Percentiles rank a stretch among this genome's conserved stretches.
Evolutionary conservation across 1,140 invertebrate species (phyloP).

Genomic region (Muscidifurax raptorellus): DNA sequence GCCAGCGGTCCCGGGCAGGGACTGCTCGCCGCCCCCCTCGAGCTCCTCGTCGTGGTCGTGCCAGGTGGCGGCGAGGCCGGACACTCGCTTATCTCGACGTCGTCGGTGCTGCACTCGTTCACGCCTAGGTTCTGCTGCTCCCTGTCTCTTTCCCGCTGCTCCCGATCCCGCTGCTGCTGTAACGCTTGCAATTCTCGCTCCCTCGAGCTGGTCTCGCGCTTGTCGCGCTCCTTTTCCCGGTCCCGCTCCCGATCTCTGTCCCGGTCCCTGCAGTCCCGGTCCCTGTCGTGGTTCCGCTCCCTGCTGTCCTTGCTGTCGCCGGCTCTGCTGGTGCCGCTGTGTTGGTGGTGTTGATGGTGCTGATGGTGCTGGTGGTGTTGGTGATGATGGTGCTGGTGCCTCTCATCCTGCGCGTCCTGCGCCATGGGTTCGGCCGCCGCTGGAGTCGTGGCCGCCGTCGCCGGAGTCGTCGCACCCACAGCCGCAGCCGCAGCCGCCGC

Average conservation of each 20-base stretch:
- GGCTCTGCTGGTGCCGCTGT: neutral
- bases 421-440: conserved; percentile 84
- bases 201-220: conserved; percentile 46
- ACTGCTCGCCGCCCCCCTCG: conserved; percentile 69
- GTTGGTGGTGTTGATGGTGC: neutral
- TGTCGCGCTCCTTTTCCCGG: conserved; percentile 16
- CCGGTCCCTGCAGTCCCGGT: conserved; percentile 41
- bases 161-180: conserved; percentile 54
- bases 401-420: conserved; percentile 56
- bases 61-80: conserved; percentile 67
- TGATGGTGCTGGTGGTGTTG: conserved; percentile 50
- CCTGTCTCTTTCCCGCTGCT: conserved; percentile 49
- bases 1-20: conserved; percentile 70
- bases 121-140: conserved; percentile 35
- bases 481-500: conserved; percentile 76
- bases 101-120: conserved; percentile 61
- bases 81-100: conserved; percentile 69
- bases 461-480: conserved; percentile 49
- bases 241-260: conserved; percentile 34
- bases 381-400: conserved; percentile 59
- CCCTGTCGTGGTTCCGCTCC: conserved; percentile 29
- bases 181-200: conserved; percentile 50
- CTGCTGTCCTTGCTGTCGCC: neutral
- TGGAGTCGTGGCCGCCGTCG: conserved; percentile 83
- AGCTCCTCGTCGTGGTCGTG: conserved; percentile 47